Percentiles rank a stretch among this genome's conserved stretches.
These are phyloP conservation scores for Ormyrus thymus DNA, from an alignment of 2,888 invertebrate species.

Conservation along the genomic window DNA sequence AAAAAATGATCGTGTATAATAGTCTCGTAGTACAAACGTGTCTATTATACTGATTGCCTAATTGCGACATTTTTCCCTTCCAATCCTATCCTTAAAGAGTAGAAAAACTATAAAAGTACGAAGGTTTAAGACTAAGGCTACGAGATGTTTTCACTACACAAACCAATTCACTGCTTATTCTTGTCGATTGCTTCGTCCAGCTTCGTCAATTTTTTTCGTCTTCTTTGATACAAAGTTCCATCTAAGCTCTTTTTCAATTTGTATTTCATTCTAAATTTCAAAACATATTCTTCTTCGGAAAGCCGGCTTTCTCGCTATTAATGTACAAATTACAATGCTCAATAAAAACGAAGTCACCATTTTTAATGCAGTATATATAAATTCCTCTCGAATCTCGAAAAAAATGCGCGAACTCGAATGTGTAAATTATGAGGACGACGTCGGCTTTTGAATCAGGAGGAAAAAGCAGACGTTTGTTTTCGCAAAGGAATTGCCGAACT, in stretches of 20 bases:
- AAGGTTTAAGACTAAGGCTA: conserved; percentile 59
- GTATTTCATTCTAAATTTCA: background rate
- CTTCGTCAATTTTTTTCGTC: conserved; percentile 7
- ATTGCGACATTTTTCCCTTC: conserved; percentile 12
- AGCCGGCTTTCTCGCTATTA: no score
- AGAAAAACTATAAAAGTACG: conserved; percentile 71
- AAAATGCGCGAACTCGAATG: no score
- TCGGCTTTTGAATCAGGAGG: no score
- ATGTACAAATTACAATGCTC: no score
- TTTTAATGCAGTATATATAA: no score
- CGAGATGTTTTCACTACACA: conserved; percentile 21
- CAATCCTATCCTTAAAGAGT: conserved; percentile 64
- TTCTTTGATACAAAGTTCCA: background rate
- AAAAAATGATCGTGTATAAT: no score
- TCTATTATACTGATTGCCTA: conserved; percentile 15
- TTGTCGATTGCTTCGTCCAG: background rate
- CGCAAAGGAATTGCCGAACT: background rate
- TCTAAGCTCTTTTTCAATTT: conserved; percentile 24
- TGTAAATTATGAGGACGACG: no score
- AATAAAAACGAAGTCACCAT: no score
- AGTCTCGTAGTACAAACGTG: background rate
- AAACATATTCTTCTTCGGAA: no score
- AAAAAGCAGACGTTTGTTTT: no score
- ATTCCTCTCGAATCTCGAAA: no score
- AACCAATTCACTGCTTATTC: background rate